Conservation (phyloP, 2,888 invertebrate genomes). For the Meliscaeva auricollis region DNA sequence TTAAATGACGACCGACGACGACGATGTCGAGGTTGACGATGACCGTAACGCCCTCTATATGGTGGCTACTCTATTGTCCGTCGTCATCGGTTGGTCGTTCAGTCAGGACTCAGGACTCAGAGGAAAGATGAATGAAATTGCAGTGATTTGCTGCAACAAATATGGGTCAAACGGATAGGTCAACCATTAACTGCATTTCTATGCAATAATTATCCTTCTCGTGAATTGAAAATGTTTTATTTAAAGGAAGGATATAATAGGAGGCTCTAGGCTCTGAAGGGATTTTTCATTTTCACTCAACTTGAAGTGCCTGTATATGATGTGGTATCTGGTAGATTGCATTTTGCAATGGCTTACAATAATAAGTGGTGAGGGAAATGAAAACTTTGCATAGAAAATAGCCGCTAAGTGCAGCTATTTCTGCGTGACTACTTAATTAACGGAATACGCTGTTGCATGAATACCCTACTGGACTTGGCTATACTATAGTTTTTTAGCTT, state of each 20-base stretch:
- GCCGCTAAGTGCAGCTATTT: conserved; percentile 27
- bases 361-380: neutral
- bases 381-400: conserved; percentile 3
- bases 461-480: neutral
- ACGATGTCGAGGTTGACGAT: too few species aligned
- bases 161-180: conserved; percentile 53
- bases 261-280: conserved; percentile 3
- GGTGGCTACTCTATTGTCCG: neutral
- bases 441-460: conserved; percentile 20
- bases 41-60: conserved; percentile 32
- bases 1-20: conserved; percentile 21
- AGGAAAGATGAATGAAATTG: conserved; percentile 17
- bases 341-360: neutral
- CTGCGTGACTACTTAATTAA: conserved; percentile 33
- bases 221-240: conserved; percentile 46
- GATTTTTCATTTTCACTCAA: neutral
- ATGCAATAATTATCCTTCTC: conserved; percentile 38
- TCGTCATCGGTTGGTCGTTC: neutral
- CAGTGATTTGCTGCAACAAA: conserved; percentile 41
- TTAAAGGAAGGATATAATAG: conserved; percentile 43
- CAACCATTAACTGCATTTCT: conserved; percentile 51
- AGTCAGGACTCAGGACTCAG: neutral
- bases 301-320: too few species aligned
- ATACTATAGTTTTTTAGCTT: too few species aligned
- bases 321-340: too few species aligned